These are phyloP conservation scores for Perizoma affinitatum DNA, from an alignment of 2,888 invertebrate species.

Conservation along the genomic window DNA sequence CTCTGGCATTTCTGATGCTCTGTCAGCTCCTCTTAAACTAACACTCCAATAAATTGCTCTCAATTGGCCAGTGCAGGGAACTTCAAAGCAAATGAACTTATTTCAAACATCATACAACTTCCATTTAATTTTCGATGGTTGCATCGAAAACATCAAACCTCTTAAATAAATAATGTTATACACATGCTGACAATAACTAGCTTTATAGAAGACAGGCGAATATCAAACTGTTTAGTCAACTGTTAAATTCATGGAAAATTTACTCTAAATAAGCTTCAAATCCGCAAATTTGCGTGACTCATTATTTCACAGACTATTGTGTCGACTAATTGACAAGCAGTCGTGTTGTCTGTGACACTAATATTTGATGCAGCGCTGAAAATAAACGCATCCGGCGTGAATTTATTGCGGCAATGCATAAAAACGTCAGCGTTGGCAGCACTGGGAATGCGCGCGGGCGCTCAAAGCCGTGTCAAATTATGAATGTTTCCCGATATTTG, in stretches of 20 bases:
- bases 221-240: too few species aligned
- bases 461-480: conserved; percentile 77
- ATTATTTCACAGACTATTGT: too few species aligned
- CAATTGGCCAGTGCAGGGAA: not conserved
- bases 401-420: conserved; percentile 68
- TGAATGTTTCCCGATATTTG: conserved; percentile 77
- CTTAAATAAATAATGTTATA: conserved; percentile 46
- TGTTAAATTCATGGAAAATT: too few species aligned
- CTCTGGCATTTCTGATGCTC: conserved; percentile 28
- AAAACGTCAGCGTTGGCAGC: conserved; percentile 71
- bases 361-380: conserved; percentile 67
- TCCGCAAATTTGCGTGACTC: too few species aligned
- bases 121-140: too few species aligned
- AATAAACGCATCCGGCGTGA: conserved; percentile 67
- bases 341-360: conserved; percentile 43
- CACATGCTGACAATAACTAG: conserved; percentile 64
- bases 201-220: not conserved
- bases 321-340: not conserved
- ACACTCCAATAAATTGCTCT: conserved; percentile 41
- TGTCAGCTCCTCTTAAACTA: conserved; percentile 39
- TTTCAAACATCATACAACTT: conserved; percentile 52
- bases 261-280: too few species aligned
- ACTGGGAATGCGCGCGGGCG: conserved; percentile 40
- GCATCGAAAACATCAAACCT: too few species aligned
- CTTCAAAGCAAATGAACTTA: conserved; percentile 51